phyloP scores from a whole-genome alignment of 1,140 invertebrate species.

The Zaprionus davidi region DNA sequence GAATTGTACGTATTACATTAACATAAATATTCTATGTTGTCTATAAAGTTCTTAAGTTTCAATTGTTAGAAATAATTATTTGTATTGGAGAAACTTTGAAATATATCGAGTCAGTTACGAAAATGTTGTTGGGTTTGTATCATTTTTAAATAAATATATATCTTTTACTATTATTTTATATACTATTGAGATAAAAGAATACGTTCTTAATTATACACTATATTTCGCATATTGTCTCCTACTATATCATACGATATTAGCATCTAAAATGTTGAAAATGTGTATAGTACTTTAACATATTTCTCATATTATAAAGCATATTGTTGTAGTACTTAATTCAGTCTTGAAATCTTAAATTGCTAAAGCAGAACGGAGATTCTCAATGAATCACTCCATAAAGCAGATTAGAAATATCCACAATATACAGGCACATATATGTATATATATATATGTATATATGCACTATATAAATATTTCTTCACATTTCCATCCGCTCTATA shows the following conservation, averaged over 20 bases:
- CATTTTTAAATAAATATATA: too few species aligned
- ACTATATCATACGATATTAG: neutral
- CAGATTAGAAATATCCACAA: neutral
- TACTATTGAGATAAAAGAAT: too few species aligned
- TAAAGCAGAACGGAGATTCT: neutral
- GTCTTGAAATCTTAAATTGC: neutral
- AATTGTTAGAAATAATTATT: too few species aligned
- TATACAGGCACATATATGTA: neutral
- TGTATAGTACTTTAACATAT: neutral
- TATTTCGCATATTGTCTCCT: too few species aligned
- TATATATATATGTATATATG: neutral
- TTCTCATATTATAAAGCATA: neutral
- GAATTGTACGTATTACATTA: neutral
- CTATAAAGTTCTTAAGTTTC: neutral
- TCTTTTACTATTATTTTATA: too few species aligned
- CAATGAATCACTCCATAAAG: neutral
- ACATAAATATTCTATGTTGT: neutral
- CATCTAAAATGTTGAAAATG: neutral
- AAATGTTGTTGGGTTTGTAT: too few species aligned
- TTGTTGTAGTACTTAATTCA: neutral
- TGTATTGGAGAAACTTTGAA: neutral
- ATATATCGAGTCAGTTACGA: too few species aligned
- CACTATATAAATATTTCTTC: neutral
- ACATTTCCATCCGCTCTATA: neutral
- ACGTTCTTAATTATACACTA: rapidly evolving